Conservation (phyloP, 2,113 vertebrate genomes). For the Bettongia penicillata region DNA sequence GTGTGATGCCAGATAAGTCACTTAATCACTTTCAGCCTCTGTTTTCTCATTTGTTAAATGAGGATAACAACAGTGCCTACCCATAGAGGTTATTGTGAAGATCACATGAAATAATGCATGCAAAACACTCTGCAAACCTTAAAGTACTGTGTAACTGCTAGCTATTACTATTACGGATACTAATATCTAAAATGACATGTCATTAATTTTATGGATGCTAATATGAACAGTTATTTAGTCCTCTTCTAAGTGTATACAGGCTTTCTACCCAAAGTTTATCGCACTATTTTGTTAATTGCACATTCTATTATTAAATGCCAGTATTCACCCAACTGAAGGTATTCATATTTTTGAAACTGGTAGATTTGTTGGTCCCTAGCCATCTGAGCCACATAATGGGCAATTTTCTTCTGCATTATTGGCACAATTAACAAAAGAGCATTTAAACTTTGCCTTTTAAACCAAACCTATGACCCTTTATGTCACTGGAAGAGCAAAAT, state of each 20-base stretch:
- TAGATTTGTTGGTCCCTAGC: neutral
- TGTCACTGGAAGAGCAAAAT: neutral
- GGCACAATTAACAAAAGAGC: neutral
- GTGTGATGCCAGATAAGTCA: neutral
- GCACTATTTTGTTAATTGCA: neutral
- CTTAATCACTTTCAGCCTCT: neutral
- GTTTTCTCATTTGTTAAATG: neutral
- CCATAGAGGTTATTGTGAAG: neutral
- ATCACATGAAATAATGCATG: neutral
- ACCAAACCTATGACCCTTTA: neutral
- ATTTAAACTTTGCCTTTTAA: neutral
- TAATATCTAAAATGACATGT: neutral
- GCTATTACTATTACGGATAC: neutral
- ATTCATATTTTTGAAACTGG: neutral
- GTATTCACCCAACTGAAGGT: neutral
- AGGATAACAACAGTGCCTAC: neutral
- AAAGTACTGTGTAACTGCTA: neutral
- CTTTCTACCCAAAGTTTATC: neutral
- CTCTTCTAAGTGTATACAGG: neutral
- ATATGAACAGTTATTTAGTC: neutral
- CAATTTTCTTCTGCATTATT: neutral
- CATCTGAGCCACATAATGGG: neutral
- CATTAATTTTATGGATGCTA: neutral
- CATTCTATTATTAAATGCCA: neutral
- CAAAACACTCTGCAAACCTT: neutral